Conservation (phyloP, 2,888 invertebrate genomes). For the Tetheella fluctuosa region DNA sequence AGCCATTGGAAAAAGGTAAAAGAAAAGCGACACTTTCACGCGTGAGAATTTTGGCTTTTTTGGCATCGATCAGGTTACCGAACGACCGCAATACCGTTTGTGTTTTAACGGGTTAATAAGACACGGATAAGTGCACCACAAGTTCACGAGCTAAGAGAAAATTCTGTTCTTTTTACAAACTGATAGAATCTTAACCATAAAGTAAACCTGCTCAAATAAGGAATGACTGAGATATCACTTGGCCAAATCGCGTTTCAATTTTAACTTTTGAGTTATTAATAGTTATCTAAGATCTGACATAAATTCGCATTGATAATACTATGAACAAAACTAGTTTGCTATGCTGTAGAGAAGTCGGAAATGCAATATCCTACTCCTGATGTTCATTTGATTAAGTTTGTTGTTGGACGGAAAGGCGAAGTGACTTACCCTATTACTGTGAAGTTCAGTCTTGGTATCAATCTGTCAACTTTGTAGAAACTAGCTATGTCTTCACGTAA, state of each 20-base stretch:
- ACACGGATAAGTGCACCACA: conserved; percentile 29
- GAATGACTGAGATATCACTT: no score
- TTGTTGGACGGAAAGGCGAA: background rate
- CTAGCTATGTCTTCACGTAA: background rate
- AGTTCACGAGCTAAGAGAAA: conserved; percentile 7
- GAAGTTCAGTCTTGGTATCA: background rate
- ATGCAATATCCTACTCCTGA: conserved; percentile 1
- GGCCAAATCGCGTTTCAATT: no score
- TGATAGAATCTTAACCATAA: no score
- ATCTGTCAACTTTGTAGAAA: background rate
- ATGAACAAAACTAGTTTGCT: background rate
- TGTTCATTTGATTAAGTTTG: background rate
- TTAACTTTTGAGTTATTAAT: no score
- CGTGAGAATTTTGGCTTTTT: conserved; percentile 81
- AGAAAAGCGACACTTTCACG: conserved; percentile 79
- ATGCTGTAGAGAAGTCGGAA: background rate
- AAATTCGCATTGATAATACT: background rate
- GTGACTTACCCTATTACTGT: background rate
- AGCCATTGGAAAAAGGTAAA: conserved; percentile 81
- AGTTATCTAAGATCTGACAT: background rate
- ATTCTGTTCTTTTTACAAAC: background rate
- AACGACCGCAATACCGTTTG: conserved; percentile 44
- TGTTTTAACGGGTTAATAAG: conserved; percentile 53
- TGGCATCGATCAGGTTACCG: conserved; percentile 53
- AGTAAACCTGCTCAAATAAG: no score